These are phyloP conservation scores for Tympanoctomys barrerae DNA, from an alignment of 2,797 vertebrate genomes.

Conservation along the genomic window DNA sequence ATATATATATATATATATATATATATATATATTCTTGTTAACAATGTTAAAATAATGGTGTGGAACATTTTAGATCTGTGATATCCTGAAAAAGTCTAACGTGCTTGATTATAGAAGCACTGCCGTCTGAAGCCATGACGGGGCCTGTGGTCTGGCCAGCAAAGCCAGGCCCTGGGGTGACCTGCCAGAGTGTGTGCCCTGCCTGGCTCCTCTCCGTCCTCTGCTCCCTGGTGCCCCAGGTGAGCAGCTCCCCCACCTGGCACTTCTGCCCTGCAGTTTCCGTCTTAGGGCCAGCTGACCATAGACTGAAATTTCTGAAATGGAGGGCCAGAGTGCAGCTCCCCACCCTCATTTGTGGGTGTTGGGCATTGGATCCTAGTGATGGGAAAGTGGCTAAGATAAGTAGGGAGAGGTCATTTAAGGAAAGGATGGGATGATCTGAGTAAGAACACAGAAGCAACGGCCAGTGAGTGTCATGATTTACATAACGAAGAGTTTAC, in stretches of 20 bases:
- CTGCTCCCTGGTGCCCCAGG: background rate
- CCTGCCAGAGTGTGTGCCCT: background rate
- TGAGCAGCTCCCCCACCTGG: background rate
- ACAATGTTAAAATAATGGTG: background rate
- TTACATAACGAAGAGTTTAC: slow-evolving; percentile 12
- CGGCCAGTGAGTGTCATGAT: background rate
- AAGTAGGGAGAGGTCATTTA: background rate
- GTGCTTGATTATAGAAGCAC: background rate
- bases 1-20: no score
- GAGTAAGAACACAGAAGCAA: slow-evolving; percentile 27
- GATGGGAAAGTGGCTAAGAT: background rate
- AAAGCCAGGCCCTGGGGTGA: background rate
- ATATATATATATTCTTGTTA: background rate
- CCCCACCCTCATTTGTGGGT: background rate
- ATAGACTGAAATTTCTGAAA: background rate
- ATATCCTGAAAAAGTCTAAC: background rate
- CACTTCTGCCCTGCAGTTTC: background rate
- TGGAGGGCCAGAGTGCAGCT: background rate
- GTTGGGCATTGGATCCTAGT: background rate
- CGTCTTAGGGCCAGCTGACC: background rate
- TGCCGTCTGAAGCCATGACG: background rate
- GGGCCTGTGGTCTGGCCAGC: no score
- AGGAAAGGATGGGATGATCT: slow-evolving; percentile 1
- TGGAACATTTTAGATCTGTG: background rate
- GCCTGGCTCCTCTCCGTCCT: background rate